Evolutionary conservation across 2,888 invertebrate species (phyloP).

Genomic region (Platycheirus albimanus): DNA sequence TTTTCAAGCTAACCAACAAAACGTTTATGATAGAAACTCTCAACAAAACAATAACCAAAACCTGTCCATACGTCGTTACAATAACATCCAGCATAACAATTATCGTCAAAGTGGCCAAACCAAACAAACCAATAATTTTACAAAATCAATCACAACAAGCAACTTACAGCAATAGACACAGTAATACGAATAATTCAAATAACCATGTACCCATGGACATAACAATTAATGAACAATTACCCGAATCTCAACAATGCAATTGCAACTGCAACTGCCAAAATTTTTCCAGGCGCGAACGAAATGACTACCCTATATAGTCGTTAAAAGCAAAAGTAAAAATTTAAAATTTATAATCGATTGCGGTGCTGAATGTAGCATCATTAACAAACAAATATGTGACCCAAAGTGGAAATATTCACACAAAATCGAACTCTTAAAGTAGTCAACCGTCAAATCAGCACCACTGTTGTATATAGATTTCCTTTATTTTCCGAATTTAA

Average conservation of each 20-base stretch:
- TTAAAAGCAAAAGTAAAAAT: neutral
- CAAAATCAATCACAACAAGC: neutral
- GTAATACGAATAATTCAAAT: neutral
- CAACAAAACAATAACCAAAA: neutral
- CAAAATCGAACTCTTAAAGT: conserved; percentile 12
- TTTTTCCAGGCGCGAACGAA: conserved; percentile 6
- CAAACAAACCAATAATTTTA: neutral
- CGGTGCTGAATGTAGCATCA: conserved; percentile 40
- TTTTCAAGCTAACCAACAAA: neutral
- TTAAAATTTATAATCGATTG: conserved; percentile 31
- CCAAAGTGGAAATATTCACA: conserved; percentile 34
- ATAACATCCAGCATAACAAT: neutral
- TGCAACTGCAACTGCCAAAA: neutral
- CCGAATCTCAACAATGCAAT: too few relatives aligned
- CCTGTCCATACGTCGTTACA: neutral
- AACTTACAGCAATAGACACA: neutral
- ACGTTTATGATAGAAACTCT: neutral
- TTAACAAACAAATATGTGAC: too few relatives aligned
- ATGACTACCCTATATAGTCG: conserved; percentile 38
- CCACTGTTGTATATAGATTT: too few relatives aligned
- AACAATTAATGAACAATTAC: conserved; percentile 3
- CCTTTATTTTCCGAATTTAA: too few relatives aligned
- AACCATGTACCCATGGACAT: conserved; percentile 39
- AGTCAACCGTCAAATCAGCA: too few relatives aligned
- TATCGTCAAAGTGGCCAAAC: conserved; percentile 4